A percentile compares a stretch with the other conserved stretches of the same genome.
phyloP scores from a whole-genome alignment of 2,797 vertebrate genomes.

The Prionace glauca region DNA sequence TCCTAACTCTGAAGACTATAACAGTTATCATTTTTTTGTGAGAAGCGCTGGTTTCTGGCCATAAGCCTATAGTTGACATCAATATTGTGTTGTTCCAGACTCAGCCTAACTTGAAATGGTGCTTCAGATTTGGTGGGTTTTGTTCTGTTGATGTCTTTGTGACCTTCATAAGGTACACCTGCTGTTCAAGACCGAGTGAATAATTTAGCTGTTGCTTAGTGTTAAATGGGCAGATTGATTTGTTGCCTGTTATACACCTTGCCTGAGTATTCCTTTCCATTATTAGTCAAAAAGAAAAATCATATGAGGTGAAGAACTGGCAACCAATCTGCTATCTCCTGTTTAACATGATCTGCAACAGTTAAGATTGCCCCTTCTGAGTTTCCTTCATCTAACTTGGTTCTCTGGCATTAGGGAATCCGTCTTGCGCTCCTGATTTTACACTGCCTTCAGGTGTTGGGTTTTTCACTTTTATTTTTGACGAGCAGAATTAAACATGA shows the following conservation, averaged over 20 bases:
- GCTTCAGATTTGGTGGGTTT: background rate
- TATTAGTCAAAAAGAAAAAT: background rate
- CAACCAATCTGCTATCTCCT: background rate
- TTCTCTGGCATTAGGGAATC: background rate
- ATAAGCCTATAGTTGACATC: background rate
- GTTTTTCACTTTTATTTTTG: background rate
- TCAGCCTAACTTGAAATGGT: background rate
- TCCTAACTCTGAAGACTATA: background rate
- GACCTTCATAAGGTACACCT: background rate
- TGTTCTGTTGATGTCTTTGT: background rate
- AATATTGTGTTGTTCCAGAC: background rate
- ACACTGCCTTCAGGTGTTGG: background rate
- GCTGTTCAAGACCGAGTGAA: background rate
- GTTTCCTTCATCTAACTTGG: background rate
- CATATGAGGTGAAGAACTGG: background rate
- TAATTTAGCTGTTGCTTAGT: background rate
- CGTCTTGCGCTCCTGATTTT: too few species aligned
- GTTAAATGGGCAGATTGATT: background rate
- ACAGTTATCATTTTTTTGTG: background rate
- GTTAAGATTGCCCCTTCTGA: background rate
- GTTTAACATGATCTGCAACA: background rate
- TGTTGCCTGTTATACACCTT: background rate
- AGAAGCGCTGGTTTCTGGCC: background rate
- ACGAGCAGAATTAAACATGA: background rate
- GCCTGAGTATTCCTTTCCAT: background rate